Base-by-base conservation (phyloP, 1,140 invertebrate species). In the Kradibia gibbosae region DNA sequence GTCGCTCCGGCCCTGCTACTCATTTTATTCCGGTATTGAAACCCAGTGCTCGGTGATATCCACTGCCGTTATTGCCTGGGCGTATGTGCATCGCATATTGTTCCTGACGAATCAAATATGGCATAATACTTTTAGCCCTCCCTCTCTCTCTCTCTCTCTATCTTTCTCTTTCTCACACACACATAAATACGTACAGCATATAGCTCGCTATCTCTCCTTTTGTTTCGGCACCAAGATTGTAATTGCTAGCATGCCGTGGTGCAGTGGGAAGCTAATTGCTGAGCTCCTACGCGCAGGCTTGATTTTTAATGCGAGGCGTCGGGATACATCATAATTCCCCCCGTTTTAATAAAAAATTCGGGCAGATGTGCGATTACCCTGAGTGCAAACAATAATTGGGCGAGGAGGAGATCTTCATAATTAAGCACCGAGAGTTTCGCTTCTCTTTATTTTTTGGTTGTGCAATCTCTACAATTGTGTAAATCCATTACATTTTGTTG, bases 21-120 rank as follows among this genome's bases (percentile, higher is more conserved):
- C 74, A 62, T 79, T 75, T 79, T 70, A 53, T 80, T 75, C 53
- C 42, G 48, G 75, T 81, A 31, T 67, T 53, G 13, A 53, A 53
- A 3, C 15, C 50, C 13, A 3, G 50, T 22, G 50, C 50, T 8
- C 50, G 13, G 3, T 20, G 50, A 53, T 53, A 53, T 53, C 10
- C 10, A 5, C 13, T 22, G 15, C 50, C 3, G 50, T 3, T n/a
- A n/a, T 3, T 20, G 17, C 2, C 72, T 53, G 45, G 53, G 53
- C 31, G 31, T 53, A 53, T 62, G 36, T n/a, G 53, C 34, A 36
- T 39, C n/a, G 22, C 1, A 45, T 42, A 76, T 57, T 76, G 53
- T 76, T 71, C 10, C 65, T 79, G 28, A 48, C 28, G 8, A 25
- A 60, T 65, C 60, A 1, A 65, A 36, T 28, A 15, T 10, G 31